Evolutionary conservation across 1,140 invertebrate species (phyloP).

Genomic region (Zaprionus tsacasi): DNA sequence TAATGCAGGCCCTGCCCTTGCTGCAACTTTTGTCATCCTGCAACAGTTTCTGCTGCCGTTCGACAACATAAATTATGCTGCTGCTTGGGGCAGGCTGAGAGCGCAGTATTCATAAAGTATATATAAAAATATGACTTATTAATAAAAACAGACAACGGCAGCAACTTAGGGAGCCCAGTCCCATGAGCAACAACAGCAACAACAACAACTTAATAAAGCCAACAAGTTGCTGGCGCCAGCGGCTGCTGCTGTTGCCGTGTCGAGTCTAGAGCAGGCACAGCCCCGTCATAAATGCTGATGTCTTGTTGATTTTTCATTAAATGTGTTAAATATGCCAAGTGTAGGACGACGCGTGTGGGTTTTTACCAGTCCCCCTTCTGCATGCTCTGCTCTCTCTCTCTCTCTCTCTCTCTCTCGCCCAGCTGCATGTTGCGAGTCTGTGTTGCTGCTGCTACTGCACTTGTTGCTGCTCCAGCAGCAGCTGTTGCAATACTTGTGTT

Average conservation of each 20-base stretch:
- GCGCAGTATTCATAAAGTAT: constrained; percentile 34
- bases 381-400: not conserved
- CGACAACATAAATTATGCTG: constrained; percentile 73
- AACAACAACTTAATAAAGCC: constrained; percentile 79
- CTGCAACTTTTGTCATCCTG: constrained; percentile 43
- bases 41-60: constrained; percentile 36
- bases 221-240: constrained; percentile 60
- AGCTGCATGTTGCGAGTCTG: not conserved
- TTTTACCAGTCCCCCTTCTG: constrained; percentile 42
- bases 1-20: constrained; percentile 35
- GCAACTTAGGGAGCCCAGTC: constrained; percentile 24
- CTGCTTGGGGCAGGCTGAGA: constrained; percentile 24
- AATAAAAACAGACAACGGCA: constrained; percentile 74
- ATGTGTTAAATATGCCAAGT: constrained; percentile 82
- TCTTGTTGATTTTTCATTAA: constrained; percentile 81
- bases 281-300: constrained; percentile 74
- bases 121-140: constrained; percentile 82
- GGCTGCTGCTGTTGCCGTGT: constrained; percentile 39
- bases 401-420: not conserved
- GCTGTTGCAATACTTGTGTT: not conserved
- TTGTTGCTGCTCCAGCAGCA: constrained; percentile 36
- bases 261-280: constrained; percentile 41
- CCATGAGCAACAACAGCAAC: constrained; percentile 19
- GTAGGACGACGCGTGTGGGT: constrained; percentile 75
- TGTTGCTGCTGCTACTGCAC: constrained; percentile 45